These are phyloP conservation scores for Diabrotica balteata DNA, from an alignment of 2,888 invertebrate genomes.

Conservation along the genomic window DNA sequence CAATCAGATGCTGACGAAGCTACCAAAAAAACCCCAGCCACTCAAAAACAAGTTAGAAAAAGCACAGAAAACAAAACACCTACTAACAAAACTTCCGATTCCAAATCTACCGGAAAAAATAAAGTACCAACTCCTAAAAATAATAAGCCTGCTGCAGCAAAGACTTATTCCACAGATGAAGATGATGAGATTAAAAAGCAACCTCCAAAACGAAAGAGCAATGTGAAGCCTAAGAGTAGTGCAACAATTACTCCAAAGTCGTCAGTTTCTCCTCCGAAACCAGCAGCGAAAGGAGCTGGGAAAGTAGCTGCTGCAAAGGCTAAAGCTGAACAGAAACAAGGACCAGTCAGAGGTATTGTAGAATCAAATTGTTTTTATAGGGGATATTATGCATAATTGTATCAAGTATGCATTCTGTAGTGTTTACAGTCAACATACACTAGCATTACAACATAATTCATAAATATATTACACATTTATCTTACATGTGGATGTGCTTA, in stretches of 20 bases:
- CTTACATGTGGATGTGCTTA: no score
- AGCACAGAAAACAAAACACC: constrained; percentile 47
- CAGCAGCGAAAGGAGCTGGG: constrained; percentile 40
- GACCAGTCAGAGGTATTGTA: constrained; percentile 28
- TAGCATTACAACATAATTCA: no score
- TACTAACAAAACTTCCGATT: constrained; percentile 37
- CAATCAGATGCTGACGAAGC: constrained; percentile 48
- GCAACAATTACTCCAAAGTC: constrained; percentile 68
- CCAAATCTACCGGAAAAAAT: constrained; percentile 37
- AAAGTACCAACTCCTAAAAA: constrained; percentile 54
- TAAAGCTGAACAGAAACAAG: constrained; percentile 26
- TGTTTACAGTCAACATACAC: no score
- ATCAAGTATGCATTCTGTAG: no score
- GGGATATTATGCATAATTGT: no score
- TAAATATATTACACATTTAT: no score
- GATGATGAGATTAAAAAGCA: constrained; percentile 51
- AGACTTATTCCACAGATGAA: constrained; percentile 33
- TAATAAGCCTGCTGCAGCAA: constrained; percentile 51
- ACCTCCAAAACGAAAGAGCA: constrained; percentile 61
- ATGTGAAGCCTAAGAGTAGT: constrained; percentile 70
- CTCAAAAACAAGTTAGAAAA: constrained; percentile 54
- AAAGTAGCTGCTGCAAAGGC: constrained; percentile 29
- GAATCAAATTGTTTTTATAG: not conserved
- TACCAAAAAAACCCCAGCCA: constrained; percentile 52
- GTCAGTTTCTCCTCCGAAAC: constrained; percentile 57